Base-by-base conservation (phyloP, 2,113 vertebrate genomes). In the Colinus virginianus region DNA sequence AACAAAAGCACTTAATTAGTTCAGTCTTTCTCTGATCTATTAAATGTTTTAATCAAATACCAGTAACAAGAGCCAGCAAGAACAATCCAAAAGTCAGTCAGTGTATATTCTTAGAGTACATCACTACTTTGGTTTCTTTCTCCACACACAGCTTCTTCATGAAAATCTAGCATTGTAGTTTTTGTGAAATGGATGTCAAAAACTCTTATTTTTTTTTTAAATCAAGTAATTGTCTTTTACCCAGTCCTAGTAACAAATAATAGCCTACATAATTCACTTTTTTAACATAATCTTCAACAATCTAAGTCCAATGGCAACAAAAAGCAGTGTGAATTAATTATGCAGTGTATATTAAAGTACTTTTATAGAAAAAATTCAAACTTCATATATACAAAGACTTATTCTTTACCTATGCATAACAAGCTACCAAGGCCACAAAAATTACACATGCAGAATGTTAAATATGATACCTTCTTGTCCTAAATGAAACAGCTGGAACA, bases 1-100 rank as follows among this genome's bases (percentile, higher is more conserved):
- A 84, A 93, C 58, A 93, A 92, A 90, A 90, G 49, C 76, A 74
- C 38, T 94, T 92, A 91, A 91, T 95, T 92, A 94, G 23, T 86
- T 90, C 74, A 63, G 53, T 90, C 71, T 94, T 79, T 84, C 36
- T 88, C 90, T 88, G 79, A 72, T 85, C 46, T 76, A 87, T 59
- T 77, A 94, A 91, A 56, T 38, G 19, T 90, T 93, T 91, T 80
- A 88, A 95, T 88, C 68, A 83, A 90, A 62, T 34, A 67, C 25
- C 42, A 74, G 34, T 23, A 78, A 55, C 19, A 63, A 88, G 4
- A 90, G 21, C n/a, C 55, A 91, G 18, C 4, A 84, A 80, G 32
- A 86, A 90, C 90, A 74, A 78, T 25, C 9, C 2, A 43, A 71
- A 91, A 85, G 64, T 70, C 28, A 21, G 18, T 40, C 59, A 32